A percentile compares a stretch with the other conserved stretches of the same genome.
Evolutionary conservation across 2,888 invertebrate genomes (phyloP).

Genomic region (Tipula unca): DNA sequence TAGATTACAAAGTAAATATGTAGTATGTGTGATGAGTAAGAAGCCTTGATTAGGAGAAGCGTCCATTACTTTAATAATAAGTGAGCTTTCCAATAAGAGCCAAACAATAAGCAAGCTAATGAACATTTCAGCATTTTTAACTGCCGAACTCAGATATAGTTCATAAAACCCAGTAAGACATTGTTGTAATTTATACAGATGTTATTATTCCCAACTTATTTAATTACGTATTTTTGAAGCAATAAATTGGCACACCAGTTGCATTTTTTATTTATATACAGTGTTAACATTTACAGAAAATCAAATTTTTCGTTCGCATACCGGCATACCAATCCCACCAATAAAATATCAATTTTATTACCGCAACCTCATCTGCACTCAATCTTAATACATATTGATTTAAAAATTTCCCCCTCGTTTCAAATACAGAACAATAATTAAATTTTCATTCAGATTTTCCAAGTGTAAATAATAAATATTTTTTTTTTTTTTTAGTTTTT

Average conservation of each 20-base stretch:
- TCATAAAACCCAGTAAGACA: too few species aligned
- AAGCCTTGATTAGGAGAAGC: too few species aligned
- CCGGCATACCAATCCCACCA: background rate
- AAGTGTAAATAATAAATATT: background rate
- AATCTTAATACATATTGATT: background rate
- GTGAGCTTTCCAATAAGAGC: too few species aligned
- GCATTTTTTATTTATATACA: background rate
- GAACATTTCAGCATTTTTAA: too few species aligned
- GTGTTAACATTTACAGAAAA: background rate
- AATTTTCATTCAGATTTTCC: background rate
- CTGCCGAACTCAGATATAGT: too few species aligned
- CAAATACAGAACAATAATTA: background rate
- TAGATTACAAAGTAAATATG: too few species aligned
- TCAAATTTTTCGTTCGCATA: background rate
- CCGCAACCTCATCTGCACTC: background rate
- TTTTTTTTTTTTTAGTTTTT: background rate
- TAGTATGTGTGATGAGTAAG: too few species aligned
- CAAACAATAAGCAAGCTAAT: too few species aligned
- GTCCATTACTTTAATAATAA: too few species aligned
- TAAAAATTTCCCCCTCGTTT: background rate
- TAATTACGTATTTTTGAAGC: too few species aligned
- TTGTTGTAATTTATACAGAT: too few species aligned
- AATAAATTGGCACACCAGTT: background rate
- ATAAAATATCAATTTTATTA: background rate
- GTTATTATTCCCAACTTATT: background rate